Conservation (phyloP, 2,888 invertebrate genomes). For the Steromphala cineraria region DNA sequence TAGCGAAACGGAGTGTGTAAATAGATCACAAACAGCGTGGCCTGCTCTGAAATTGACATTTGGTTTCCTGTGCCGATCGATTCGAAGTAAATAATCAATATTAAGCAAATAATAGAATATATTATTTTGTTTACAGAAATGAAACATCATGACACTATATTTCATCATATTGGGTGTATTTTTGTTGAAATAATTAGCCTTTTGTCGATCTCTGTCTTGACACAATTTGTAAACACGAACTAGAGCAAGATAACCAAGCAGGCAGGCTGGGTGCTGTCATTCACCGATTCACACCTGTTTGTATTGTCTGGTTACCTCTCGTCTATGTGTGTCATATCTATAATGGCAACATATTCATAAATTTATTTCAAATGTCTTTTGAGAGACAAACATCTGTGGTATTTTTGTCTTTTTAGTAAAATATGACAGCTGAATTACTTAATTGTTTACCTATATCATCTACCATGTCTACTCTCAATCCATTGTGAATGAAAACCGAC, state of each 20-base stretch:
- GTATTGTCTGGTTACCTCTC: neutral
- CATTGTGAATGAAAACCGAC: too few species aligned
- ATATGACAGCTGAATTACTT: too few species aligned
- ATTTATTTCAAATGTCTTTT: too few species aligned
- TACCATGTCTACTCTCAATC: too few species aligned
- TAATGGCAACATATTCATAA: too few species aligned
- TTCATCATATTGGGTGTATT: too few species aligned
- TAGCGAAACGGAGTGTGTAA: neutral
- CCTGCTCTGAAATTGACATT: slow-evolving; percentile 29
- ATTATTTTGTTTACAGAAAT: neutral
- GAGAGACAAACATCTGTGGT: too few species aligned
- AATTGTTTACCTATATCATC: too few species aligned
- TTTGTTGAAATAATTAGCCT: too few species aligned
- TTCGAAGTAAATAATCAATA: slow-evolving; percentile 41
- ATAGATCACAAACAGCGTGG: slow-evolving; percentile 17
- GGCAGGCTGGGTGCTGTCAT: neutral
- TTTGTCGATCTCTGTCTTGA: neutral
- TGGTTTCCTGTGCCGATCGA: slow-evolving; percentile 38
- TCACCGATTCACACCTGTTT: slow-evolving; percentile 2
- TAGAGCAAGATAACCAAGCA: neutral
- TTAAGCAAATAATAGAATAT: slow-evolving; percentile 26
- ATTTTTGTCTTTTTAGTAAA: too few species aligned
- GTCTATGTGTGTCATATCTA: too few species aligned
- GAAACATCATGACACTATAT: too few species aligned
- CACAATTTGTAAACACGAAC: slow-evolving; percentile 6